These are phyloP conservation scores for Ibycter americanus DNA, from an alignment of 2,797 vertebrate species.

Conservation along the genomic window DNA sequence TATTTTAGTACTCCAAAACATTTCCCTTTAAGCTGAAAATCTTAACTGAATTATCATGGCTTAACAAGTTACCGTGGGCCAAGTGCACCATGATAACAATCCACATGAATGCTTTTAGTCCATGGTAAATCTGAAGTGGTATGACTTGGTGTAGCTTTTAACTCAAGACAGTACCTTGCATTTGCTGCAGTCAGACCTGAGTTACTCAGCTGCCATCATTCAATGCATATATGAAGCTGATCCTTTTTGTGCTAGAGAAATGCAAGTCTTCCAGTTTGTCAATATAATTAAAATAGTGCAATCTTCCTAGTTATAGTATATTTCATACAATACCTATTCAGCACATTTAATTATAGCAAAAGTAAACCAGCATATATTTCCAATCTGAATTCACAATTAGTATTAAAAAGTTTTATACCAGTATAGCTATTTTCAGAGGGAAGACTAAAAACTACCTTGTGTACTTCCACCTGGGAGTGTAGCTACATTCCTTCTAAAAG, in stretches of 20 bases:
- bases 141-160: neutral
- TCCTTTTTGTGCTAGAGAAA: neutral
- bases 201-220: neutral
- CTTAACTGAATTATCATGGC: conserved; percentile 2
- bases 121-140: neutral
- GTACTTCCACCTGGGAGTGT: neutral
- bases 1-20: neutral
- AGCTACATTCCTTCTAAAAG: neutral
- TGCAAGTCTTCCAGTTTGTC: neutral
- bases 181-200: neutral
- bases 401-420: neutral
- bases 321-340: neutral
- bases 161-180: neutral
- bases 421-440: neutral
- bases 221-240: neutral
- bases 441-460: neutral
- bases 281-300: neutral
- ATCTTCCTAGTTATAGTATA: neutral
- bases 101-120: neutral
- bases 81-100: neutral
- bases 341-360: neutral
- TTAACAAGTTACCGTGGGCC: conserved; percentile 23
- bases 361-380: neutral
- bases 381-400: neutral
- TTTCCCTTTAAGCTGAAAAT: conserved; percentile 12